These are phyloP conservation scores for Bimastos eiseni DNA, from an alignment of 2,888 invertebrate genomes.

Conservation along the genomic window DNA sequence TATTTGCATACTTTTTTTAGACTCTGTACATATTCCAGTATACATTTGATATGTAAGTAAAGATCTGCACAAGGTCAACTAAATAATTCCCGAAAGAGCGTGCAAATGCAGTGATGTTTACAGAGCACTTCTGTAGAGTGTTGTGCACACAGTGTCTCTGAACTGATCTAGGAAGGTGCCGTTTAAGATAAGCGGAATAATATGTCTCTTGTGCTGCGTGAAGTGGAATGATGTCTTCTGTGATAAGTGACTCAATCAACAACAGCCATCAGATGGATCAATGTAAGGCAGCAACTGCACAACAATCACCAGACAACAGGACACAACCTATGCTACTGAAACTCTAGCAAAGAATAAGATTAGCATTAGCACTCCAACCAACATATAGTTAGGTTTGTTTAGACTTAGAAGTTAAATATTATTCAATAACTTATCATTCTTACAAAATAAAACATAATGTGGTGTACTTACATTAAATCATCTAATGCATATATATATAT, in stretches of 20 bases:
- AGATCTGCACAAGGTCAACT: background rate
- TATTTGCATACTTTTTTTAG: no score
- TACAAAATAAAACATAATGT: background rate
- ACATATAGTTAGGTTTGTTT: background rate
- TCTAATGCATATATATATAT: no score
- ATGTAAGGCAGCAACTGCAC: background rate
- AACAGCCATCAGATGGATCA: background rate
- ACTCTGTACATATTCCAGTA: no score
- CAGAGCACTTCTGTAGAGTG: background rate
- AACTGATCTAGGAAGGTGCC: background rate
- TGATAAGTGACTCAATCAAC: background rate
- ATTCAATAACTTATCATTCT: constrained; percentile 2
- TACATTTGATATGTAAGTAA: background rate
- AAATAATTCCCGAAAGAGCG: background rate
- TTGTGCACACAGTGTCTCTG: background rate
- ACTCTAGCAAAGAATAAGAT: background rate
- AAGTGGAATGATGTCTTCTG: background rate
- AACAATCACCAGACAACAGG: background rate
- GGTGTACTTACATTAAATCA: background rate
- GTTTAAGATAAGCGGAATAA: background rate
- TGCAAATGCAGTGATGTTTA: background rate
- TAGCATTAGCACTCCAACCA: background rate
- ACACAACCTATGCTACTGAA: background rate
- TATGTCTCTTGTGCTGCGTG: background rate
- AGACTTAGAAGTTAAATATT: background rate